Evolutionary conservation across 1,140 invertebrate genomes (phyloP), one percentile per base, ranked within the genome.

Genomic region (Planococcus citri): DNA sequence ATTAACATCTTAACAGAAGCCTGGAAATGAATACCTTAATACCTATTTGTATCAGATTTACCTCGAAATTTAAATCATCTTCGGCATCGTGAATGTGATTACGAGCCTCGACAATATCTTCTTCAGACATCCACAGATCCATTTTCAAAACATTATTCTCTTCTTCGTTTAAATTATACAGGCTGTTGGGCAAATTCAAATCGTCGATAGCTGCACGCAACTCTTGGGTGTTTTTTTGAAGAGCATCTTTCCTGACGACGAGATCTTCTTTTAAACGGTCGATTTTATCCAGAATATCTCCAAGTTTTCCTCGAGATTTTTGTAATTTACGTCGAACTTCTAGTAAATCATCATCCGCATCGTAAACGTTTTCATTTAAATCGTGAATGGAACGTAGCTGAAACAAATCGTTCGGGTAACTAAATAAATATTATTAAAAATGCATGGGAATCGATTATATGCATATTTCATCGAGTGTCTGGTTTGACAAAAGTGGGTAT

Each of bases 1-100:
- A 33, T 33, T 33, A n/a, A n/a, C n/a, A 6, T 6, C 3, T 33
- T 33, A 12, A n/a, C n/a, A n/a, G n/a, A n/a, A n/a, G n/a, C n/a
- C n/a, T n/a, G n/a, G n/a, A n/a, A n/a, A n/a, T n/a, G n/a, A n/a
- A n/a, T n/a, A n/a, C n/a, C n/a, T n/a, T n/a, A n/a, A n/a, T 33
- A 33, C 29, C 29, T 33, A 33, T 33, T 6, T 33, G 29, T 33
- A 33, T n/a, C 29, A 51, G 17, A 17, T 9, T 51, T 51, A 51
- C 41, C 41, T 51, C 41, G 41, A 9, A 51, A 51, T n/a, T 51
- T 51, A 51, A 51, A 51, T 51, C 41, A 51, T 51, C 41, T 51
- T 51, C 41, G 17, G 41, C 41, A 51, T 51, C 41, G 17, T 51
- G 41, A 2, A 51, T 17, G 17, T 51, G 41, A 51, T 51, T 51